Evolutionary conservation across 2,888 invertebrate species (phyloP).

Genomic region (Sialis lutaria): DNA sequence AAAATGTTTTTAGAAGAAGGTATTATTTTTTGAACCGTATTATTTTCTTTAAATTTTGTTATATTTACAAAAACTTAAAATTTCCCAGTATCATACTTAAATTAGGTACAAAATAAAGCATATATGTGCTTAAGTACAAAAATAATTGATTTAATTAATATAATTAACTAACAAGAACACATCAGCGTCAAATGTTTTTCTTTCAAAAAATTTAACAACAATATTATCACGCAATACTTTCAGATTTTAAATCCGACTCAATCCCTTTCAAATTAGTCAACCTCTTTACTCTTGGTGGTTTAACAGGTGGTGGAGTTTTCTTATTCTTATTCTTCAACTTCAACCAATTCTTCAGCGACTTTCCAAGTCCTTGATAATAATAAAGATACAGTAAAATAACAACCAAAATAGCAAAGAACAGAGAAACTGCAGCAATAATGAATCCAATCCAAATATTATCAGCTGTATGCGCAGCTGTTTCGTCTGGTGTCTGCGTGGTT

Average conservation of each 20-base stretch:
- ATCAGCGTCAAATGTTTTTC: too few species aligned
- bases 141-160: too few species aligned
- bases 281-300: constrained; percentile 20
- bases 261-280: constrained; percentile 4
- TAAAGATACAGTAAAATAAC: constrained; percentile 55
- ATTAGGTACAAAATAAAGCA: too few species aligned
- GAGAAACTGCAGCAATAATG: constrained; percentile 43
- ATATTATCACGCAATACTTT: constrained; percentile 2
- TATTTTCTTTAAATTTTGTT: too few species aligned
- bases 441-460: constrained; percentile 34
- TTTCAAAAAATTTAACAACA: too few species aligned
- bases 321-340: constrained; percentile 26
- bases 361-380: constrained; percentile 51
- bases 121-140: too few species aligned
- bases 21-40: too few species aligned
- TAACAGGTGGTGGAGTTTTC: constrained; percentile 23
- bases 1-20: too few species aligned
- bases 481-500: constrained; percentile 9
- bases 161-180: too few species aligned
- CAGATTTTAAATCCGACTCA: not conserved
- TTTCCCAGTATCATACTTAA: too few species aligned
- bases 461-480: constrained; percentile 16
- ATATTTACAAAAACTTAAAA: too few species aligned
- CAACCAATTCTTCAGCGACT: constrained; percentile 44
- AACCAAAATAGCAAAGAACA: constrained; percentile 44